Conservation (phyloP, 2,888 invertebrate species). For the Tipula confusa region DNA sequence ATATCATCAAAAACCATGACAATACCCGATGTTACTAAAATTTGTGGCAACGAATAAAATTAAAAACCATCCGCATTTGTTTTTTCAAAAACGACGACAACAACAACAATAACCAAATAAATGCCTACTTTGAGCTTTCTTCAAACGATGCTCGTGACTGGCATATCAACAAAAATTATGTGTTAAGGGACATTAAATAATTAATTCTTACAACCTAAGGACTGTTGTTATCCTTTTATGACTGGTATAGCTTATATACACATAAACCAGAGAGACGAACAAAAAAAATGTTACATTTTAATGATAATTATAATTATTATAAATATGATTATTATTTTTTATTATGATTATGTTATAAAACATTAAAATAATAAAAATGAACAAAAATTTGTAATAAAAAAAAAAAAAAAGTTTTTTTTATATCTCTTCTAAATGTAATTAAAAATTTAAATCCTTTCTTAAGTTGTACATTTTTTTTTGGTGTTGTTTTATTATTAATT, state of each 20-base stretch:
- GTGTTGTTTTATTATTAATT: background rate
- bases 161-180: background rate
- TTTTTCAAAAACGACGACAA: too few relatives aligned
- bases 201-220: background rate
- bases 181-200: background rate
- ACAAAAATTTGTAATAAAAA: background rate
- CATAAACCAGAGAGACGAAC: too few relatives aligned
- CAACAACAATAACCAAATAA: too few relatives aligned
- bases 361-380: constrained; percentile 8
- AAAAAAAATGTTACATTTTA: background rate
- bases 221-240: background rate
- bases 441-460: constrained; percentile 25
- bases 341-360: background rate
- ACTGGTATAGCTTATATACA: background rate
- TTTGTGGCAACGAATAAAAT: too few relatives aligned
- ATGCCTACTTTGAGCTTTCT: too few relatives aligned
- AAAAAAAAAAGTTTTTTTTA: background rate
- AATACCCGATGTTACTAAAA: too few relatives aligned
- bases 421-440: background rate
- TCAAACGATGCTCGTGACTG: too few relatives aligned
- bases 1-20: too few relatives aligned
- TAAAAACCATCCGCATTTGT: too few relatives aligned
- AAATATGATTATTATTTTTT: background rate
- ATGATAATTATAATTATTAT: background rate
- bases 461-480: background rate